Conservation (phyloP, 2,888 invertebrate genomes). For the Brachyptera risi region DNA sequence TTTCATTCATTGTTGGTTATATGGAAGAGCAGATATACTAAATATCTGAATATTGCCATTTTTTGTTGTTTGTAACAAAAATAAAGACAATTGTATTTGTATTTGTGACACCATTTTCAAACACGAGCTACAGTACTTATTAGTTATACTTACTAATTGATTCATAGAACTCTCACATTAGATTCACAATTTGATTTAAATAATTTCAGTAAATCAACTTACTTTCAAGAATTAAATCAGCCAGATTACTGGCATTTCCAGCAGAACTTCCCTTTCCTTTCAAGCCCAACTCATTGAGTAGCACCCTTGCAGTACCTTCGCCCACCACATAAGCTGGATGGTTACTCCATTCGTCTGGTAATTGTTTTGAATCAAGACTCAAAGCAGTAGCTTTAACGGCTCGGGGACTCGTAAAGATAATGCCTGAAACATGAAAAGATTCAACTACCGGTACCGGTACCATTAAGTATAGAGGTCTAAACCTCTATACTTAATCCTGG, state of each 20-base stretch:
- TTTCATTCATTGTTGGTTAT: too few relatives aligned
- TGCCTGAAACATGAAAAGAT: slow-evolving; percentile 34
- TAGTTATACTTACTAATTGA: too few relatives aligned
- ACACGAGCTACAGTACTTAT: too few relatives aligned
- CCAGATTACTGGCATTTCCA: slow-evolving; percentile 52
- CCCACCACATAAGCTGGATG: slow-evolving; percentile 53
- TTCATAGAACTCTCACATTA: too few relatives aligned
- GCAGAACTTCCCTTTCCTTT: slow-evolving; percentile 51
- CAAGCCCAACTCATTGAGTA: slow-evolving; percentile 46
- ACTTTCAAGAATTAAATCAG: slow-evolving; percentile 49
- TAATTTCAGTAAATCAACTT: slow-evolving; percentile 38
- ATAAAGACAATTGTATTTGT: too few relatives aligned
- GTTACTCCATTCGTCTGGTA: slow-evolving; percentile 43
- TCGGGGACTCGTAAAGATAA: slow-evolving; percentile 55
- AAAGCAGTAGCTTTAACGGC: slow-evolving; percentile 47
- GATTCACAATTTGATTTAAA: neutral
- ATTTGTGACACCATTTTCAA: too few relatives aligned
- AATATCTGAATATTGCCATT: too few relatives aligned
- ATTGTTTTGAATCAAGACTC: slow-evolving; percentile 38
- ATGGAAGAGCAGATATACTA: too few relatives aligned
- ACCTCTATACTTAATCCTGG: too few relatives aligned
- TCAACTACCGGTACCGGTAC: too few relatives aligned
- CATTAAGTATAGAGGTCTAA: too few relatives aligned
- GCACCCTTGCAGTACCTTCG: slow-evolving; percentile 50
- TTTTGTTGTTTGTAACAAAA: too few relatives aligned